A percentile compares a stretch with the other conserved stretches of the same genome.
These are phyloP conservation scores for Pseudotriccus pelzelni DNA, from an alignment of 2,797 vertebrate genomes.

Conservation along the genomic window DNA sequence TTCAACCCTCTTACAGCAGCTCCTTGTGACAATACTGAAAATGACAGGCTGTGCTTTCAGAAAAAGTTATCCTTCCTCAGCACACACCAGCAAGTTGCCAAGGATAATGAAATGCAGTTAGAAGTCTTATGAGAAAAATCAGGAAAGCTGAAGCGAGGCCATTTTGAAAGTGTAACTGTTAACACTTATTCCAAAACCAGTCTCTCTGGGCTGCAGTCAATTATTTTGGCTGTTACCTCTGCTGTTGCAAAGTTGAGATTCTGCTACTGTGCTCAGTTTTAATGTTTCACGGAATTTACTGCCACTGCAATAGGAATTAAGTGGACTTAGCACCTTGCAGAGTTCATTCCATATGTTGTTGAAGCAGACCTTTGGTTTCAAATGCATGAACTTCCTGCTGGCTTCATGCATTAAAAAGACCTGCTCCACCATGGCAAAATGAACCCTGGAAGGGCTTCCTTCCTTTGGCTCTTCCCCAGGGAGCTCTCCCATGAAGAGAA, in stretches of 20 bases:
- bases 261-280: slow-evolving; percentile 13
- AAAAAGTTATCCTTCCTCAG: neutral
- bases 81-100: slow-evolving; percentile 10
- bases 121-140: neutral
- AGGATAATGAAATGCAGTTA: neutral
- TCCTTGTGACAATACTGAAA: slow-evolving; percentile 24
- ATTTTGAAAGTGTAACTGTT: slow-evolving; percentile 3
- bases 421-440: neutral
- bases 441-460: neutral
- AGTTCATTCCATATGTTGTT: neutral
- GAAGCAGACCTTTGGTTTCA: neutral
- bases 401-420: neutral
- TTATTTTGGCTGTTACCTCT: slow-evolving; percentile 8
- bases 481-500: neutral
- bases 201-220: slow-evolving; percentile 25
- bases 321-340: neutral
- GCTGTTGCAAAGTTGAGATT: neutral
- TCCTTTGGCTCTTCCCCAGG: neutral
- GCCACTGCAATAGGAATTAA: slow-evolving; percentile 5
- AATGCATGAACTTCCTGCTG: neutral
- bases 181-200: slow-evolving; percentile 2
- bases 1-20: slow-evolving; percentile 30
- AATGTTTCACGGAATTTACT: neutral
- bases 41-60: neutral
- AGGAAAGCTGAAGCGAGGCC: slow-evolving; percentile 4